Evolutionary conservation across 2,113 vertebrate species (phyloP).

Genomic region (Argyrosomus japonicus): DNA sequence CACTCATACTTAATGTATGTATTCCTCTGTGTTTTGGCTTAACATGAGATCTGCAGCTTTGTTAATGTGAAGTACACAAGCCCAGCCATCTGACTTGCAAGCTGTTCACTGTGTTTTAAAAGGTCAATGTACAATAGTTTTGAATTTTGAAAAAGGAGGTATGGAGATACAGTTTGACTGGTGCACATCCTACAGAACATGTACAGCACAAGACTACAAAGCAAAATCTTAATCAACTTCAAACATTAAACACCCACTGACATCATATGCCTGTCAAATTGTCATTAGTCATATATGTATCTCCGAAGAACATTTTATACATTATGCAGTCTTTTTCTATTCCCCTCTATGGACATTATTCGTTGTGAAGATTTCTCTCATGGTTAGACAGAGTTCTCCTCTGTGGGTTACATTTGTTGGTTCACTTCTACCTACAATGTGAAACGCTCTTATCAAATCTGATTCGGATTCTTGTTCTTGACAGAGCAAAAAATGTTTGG

Average conservation of each 20-base stretch:
- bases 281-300: conserved; percentile 35
- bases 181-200: conserved; percentile 19
- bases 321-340: conserved; percentile 7
- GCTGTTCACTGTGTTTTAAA: conserved; percentile 28
- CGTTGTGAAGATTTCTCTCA: conserved; percentile 5
- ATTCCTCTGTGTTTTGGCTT: not conserved
- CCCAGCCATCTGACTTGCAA: conserved; percentile 15
- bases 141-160: not conserved
- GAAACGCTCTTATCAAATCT: conserved; percentile 14
- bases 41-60: not conserved
- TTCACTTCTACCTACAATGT: conserved; percentile 24
- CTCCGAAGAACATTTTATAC: not conserved
- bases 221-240: conserved; percentile 26
- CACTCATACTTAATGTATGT: not conserved
- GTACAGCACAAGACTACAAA: conserved; percentile 6
- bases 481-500: not conserved
- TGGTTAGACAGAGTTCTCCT: conserved; percentile 1
- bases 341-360: not conserved
- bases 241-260: conserved; percentile 26
- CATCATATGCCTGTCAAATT: conserved; percentile 15
- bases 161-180: conserved; percentile 12
- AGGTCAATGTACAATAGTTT: not conserved
- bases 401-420: conserved; percentile 7
- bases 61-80: not conserved
- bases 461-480: not conserved